Evolutionary conservation across 2,113 vertebrate species (phyloP), one percentile per base, ranked within the genome.

Genomic region (Delphinapterus leucas): DNA sequence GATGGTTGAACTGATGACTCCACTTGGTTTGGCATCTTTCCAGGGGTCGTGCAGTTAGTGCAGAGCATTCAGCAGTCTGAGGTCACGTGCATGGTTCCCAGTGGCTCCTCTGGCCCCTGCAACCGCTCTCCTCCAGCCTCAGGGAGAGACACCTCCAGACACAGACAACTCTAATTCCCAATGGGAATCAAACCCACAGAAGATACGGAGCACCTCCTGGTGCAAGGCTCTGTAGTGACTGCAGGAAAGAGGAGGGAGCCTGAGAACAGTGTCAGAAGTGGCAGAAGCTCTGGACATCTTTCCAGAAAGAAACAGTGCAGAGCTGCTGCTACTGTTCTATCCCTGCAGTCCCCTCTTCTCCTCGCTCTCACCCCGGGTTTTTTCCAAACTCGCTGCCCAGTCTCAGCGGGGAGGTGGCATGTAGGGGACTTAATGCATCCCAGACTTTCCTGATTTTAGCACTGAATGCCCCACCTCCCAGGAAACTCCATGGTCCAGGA

Each of bases 221-320:
- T 4, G 5, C n/a, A n/a, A 33, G 14, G 58, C 38, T 60, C 81
- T 49, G 8, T 21, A 17, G 44, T 13, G 2, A 73, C 36, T 38
- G 8, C 38, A 58, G 36, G 28, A 31, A 84, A 28, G 41, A 70
- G 55, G 36, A 65, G 44, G n/a, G 23, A 8, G 21, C 1, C 38
- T 0, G 1, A 58, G 70, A 87, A 28, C 53, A n/a, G 47, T 12
- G 6, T 8, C 9, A 4, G 36, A 8, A 49, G 2, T 0, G 2
- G n/a, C 41, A 58, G 60, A n/a, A n/a, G 25, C 33, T 12, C 2
- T 1, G 3, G 36, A 25, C 0, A 0, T 49, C 79, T 68, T 49
- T 49, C 44, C 76, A 67, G 36, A 49, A 49, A 60, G 88, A 74
- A 81, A 36, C 5, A 47, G 23, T 4, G 1, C 77, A 47, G n/a